Evolutionary conservation across 2,888 invertebrate species (phyloP).

Genomic region (Saturnia pavonia): DNA sequence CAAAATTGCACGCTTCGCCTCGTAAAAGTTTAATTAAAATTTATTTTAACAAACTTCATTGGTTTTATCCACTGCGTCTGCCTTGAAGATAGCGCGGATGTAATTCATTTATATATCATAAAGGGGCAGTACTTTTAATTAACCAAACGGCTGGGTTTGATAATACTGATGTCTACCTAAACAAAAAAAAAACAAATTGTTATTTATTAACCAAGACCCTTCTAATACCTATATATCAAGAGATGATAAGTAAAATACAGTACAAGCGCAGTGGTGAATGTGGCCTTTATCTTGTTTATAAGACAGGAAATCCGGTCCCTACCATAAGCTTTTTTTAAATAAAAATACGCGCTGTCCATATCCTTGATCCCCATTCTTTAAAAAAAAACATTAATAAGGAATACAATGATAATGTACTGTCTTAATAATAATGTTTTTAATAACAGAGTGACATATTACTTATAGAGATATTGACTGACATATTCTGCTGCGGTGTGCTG

Average conservation of each 20-base stretch:
- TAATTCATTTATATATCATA: constrained; percentile 4
- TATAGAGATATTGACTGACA: no score
- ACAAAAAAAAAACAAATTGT: background rate
- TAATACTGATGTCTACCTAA: background rate
- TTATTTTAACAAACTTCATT: constrained; percentile 2
- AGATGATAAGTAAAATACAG: background rate
- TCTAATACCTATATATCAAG: background rate
- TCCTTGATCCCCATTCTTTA: no score
- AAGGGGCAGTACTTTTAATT: background rate
- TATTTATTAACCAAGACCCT: background rate
- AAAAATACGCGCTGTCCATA: no score
- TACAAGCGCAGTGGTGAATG: background rate
- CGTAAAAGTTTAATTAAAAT: constrained; percentile 7
- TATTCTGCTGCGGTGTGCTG: no score
- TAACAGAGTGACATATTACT: no score
- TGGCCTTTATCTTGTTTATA: background rate
- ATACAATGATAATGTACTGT: no score
- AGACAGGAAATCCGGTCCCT: no score
- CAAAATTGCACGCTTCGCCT: background rate
- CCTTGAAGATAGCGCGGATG: background rate
- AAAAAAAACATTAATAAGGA: no score
- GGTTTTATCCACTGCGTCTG: background rate
- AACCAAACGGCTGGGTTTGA: background rate
- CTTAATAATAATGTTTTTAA: no score
- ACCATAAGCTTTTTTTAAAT: no score